phyloP scores from a whole-genome alignment of 1,140 invertebrate genomes.

The Drosophila dunni region DNA sequence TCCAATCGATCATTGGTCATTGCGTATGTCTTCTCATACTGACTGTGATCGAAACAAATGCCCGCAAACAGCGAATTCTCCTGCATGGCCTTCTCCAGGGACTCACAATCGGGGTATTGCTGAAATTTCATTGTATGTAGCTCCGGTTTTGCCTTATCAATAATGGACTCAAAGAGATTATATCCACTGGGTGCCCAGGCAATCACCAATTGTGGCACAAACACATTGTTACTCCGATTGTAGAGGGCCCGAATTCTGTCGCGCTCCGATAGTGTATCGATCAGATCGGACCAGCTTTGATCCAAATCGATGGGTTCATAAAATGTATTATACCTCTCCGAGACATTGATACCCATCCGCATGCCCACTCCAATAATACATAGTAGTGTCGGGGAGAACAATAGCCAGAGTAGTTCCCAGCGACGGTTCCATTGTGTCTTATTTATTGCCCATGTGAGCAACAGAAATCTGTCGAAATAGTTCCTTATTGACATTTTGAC shows the following conservation, averaged over 20 bases:
- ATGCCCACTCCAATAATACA: constrained; percentile 34
- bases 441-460: constrained; percentile 59
- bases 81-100: constrained; percentile 5
- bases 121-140: constrained; percentile 15
- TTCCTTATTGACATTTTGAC: constrained; percentile 45
- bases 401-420: constrained; percentile 33
- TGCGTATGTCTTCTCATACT: not conserved
- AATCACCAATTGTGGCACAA: constrained; percentile 49
- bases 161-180: constrained; percentile 22
- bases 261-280: constrained; percentile 16
- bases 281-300: constrained; percentile 40
- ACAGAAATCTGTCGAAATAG: constrained; percentile 38
- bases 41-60: constrained; percentile 39
- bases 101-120: not conserved
- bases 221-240: constrained; percentile 33
- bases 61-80: constrained; percentile 46
- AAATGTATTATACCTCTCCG: constrained; percentile 4
- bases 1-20: not conserved
- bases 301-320: constrained; percentile 46
- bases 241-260: not conserved
- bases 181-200: constrained; percentile 49
- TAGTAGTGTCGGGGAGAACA: constrained; percentile 29
- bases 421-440: constrained; percentile 49
- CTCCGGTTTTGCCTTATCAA: not conserved
- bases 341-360: constrained; percentile 4